Base-by-base conservation (phyloP, 2,113 vertebrate species). In the Cisticola juncidis region DNA sequence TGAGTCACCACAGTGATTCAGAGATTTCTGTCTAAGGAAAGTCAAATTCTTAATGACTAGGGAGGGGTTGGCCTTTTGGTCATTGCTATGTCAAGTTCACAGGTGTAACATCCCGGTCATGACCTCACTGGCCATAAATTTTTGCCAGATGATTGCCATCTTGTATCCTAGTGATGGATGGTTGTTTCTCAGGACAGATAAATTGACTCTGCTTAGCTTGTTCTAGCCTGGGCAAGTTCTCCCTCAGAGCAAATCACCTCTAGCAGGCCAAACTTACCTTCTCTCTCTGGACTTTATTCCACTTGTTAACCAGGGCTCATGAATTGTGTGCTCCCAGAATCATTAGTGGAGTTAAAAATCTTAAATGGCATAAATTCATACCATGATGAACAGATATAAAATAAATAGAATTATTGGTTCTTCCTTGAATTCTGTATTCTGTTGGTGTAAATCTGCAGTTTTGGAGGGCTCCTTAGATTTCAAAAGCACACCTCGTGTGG, bases 1-100 rank as follows among this genome's bases (percentile, higher is more conserved):
- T 86, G 90, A 95, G 82, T 96, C 82, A 94, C 31, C 21, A 40
- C 31, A 38, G 64, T 96, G 88, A 94, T 88, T 96, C 86, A 95
- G 80, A 72, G 48, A 54, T 76, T 68, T 68, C 64, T 78, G 76
- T 65, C 76, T 61, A 48, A 90, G 51, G 71, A 95, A 95, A 93
- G 56, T 58, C 1, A 57, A 78, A 81, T 88, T 71, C 64, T 60
- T 84, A 64, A 92, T 69, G 58, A 20, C 40, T 56, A 38, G 90
- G 56, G 72, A 84, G 61, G 11, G 54, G 57, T 13, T 82, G 68
- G 68, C 42, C 28, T 86, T 77, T 60, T 82, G 66, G 51, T 85
- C 79, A 68, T 80, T 5, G 3, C n/a, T 25, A 0, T 58, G 54
- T 90, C 58, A 70, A 54, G 14, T 78, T 95, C 57, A 36, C 2